Base-by-base conservation (phyloP, 2,797 vertebrate genomes). In the Smutsia gigantea region DNA sequence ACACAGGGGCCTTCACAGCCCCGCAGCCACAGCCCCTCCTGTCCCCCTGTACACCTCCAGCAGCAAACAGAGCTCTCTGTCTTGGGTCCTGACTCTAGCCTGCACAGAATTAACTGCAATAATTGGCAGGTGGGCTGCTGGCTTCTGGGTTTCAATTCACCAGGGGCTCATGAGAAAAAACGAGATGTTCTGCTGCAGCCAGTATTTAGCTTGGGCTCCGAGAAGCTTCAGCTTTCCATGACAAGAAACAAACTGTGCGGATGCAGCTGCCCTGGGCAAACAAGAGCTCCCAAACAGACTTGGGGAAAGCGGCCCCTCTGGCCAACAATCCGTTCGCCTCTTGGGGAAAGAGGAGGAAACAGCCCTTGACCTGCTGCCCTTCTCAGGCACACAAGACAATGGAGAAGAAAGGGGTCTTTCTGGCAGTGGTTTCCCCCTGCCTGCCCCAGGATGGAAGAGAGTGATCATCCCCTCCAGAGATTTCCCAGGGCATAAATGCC, bases 101-200 rank as follows among this genome's bases (percentile, higher is more conserved):
- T 75, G 74, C 82, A 42, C 39, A 14, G 86, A 95, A 98, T 97
- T 95, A 97, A 66, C 97, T 97, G 92, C 72, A 96, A 97, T 95
- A 96, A 97, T 96, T 98, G 97, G 95, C 97, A 96, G 97, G 96
- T 96, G 93, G 78, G 96, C 74, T 4, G 4, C 93, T 97, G 97
- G 87, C 92, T 95, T 78, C 93, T 97, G 97, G 92, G 59, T 93
- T 96, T 69, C 57, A 86, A 84, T 83, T 77, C 93, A 83, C 94
- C 29, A 46, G 93, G 93, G 97, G 34, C 94, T 93, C 59, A 25
- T 87, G 92, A 90, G 71, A 29, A 17, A 82, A 89, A 53, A 31
- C 90, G 86, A 90, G 72, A 96, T 75, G 92, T 90, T 89, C 51
- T 5, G 0, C 61, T 2, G 15, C 57, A 75, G 92, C 90, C 49